Evolutionary conservation across 2,113 vertebrate species (phyloP), one percentile per base, ranked within the genome.

Genomic region (Sorex araneus): DNA sequence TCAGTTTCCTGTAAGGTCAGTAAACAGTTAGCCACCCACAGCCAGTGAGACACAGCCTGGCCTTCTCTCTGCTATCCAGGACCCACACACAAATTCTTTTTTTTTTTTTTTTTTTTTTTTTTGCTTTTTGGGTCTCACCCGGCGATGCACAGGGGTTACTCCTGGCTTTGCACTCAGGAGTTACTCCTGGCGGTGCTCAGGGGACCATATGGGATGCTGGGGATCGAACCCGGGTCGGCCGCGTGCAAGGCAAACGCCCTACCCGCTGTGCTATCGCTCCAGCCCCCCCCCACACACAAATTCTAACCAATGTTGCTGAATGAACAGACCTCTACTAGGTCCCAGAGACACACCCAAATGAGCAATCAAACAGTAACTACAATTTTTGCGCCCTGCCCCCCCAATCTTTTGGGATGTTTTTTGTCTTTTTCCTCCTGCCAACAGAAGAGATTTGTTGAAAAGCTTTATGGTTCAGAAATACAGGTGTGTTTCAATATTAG

Each of bases 381-480:
- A 74, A 40, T 6, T 6, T 8, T 75, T 73, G 77, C 73, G 25
- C 1, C 78, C 28, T 5, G n/a, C 10, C 13, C 67, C 6, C 63
- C 27, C 63, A 64, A 63, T 87, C 23, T 34, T 85, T 84, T 64
- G 63, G 54, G 18, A 54, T 54, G 50, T 15, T 54, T 54, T 54
- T 54, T 54, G 13, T 13, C 50, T 54, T 54, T 54, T 13, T 13
- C 54, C 54, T 15, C 54, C 13, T 54, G 54, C 63, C 27, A 64
- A 64, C 27, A 92, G 21, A 75, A 88, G 91, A 95, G 36, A 87
- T 43, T 88, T 32, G 77, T 34, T 57, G 23, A 0, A 71, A 92
- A 94, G 36, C 15, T 69, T 89, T 71, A 89, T 76, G 15, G 11
- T 23, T 87, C 69, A 84, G 43, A 77, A 63, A 89, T 64, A 57